These are phyloP conservation scores for Clupea harengus DNA, from an alignment of 2,113 vertebrate species.

Conservation along the genomic window DNA sequence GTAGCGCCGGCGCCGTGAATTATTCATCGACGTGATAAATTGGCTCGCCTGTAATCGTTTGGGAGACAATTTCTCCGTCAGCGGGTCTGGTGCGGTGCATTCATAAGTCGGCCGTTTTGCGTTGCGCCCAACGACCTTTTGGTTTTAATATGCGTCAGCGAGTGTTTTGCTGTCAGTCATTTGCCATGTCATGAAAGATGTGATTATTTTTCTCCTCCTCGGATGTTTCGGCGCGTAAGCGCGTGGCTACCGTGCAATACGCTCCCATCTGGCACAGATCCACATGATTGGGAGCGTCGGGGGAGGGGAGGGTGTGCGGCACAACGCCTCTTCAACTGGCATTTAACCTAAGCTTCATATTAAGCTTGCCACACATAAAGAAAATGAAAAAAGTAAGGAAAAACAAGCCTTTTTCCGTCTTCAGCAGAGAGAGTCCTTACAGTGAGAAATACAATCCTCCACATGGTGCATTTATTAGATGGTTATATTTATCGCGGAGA, in stretches of 20 bases:
- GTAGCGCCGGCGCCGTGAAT: conserved; percentile 53
- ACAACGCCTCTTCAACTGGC: no score
- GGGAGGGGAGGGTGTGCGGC: no score
- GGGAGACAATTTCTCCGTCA: conserved; percentile 51
- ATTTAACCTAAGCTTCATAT: background rate
- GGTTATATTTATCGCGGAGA: no score
- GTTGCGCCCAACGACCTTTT: background rate
- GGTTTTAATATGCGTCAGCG: conserved; percentile 13
- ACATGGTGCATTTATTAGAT: no score
- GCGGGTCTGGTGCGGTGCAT: conserved; percentile 35
- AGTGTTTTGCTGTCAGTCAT: conserved; percentile 37
- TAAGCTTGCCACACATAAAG: no score
- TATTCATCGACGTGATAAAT: conserved; percentile 68
- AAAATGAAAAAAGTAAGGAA: no score
- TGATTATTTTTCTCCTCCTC: conserved; percentile 20
- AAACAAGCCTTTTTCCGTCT: no score
- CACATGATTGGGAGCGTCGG: background rate
- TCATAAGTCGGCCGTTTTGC: conserved; percentile 35
- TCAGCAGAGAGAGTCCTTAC: no score
- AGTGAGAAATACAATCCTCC: no score
- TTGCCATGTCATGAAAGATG: conserved; percentile 25
- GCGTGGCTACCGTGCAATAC: background rate
- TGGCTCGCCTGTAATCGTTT: conserved; percentile 61
- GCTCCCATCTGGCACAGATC: background rate
- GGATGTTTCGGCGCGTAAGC: background rate